Percentiles rank a stretch among this genome's conserved stretches.
phyloP scores from a whole-genome alignment of 2,888 invertebrate species.

The Leucoma salicis region DNA sequence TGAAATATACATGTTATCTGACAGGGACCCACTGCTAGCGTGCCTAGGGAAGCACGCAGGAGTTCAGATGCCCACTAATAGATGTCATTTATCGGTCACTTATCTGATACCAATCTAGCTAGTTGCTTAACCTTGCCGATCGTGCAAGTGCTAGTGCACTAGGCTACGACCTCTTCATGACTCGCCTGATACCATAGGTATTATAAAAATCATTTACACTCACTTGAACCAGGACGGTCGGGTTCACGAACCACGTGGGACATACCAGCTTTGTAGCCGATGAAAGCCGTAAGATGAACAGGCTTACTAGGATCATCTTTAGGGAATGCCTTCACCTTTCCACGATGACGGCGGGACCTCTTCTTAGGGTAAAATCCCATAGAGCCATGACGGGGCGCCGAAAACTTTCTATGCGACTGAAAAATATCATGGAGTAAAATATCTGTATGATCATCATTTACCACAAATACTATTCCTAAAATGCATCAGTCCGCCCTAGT shows the following conservation, averaged over 20 bases:
- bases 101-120: no score
- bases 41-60: no score
- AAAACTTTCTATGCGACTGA: constrained; percentile 99
- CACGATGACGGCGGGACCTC: constrained; percentile 96
- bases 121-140: no score
- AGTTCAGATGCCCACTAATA: not conserved
- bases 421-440: constrained; percentile 40
- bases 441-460: no score
- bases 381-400: constrained; percentile 99
- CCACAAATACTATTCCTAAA: not conserved
- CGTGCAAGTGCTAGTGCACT: no score
- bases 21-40: no score
- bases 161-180: no score
- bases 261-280: constrained; percentile 99
- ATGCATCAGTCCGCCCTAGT: constrained; percentile 89
- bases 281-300: constrained; percentile 98
- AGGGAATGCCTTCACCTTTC: constrained; percentile 99
- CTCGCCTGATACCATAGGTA: not conserved
- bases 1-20: no score
- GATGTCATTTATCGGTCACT: no score
- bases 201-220: no score
- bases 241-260: constrained; percentile 99
- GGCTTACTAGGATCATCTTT: constrained; percentile 98
- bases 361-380: constrained; percentile 99
- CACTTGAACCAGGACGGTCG: constrained; percentile 98